These are phyloP conservation scores for Eudyptes chrysolophus DNA, from an alignment of 2,113 vertebrate species.

Conservation along the genomic window DNA sequence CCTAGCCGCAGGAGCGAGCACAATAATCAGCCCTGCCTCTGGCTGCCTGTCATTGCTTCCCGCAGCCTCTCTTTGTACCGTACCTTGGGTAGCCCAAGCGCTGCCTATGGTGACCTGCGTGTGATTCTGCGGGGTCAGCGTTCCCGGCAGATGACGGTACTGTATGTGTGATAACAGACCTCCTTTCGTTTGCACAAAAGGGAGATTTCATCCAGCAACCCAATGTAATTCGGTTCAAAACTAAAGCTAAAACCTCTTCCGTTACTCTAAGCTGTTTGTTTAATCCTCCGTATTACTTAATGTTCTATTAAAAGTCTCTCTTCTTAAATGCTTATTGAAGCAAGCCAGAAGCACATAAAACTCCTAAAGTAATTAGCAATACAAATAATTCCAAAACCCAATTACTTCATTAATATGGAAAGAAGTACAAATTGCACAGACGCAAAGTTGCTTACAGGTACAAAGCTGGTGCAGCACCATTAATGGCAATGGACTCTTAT, in stretches of 20 bases:
- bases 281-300: conserved; percentile 61
- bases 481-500: background rate
- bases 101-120: fast-evolving
- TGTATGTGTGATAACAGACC: background rate
- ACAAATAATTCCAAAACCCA: conserved; percentile 15
- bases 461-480: background rate
- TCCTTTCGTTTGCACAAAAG: background rate
- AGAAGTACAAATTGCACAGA: background rate
- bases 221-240: conserved; percentile 13
- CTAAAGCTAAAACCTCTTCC: conserved; percentile 39
- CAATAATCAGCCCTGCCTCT: background rate
- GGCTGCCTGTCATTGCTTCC: background rate
- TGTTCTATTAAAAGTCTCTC: conserved; percentile 44
- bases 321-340: conserved; percentile 66
- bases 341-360: conserved; percentile 34
- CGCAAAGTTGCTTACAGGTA: background rate
- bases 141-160: background rate
- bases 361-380: conserved; percentile 13
- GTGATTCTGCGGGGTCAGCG: background rate
- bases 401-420: background rate
- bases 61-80: background rate
- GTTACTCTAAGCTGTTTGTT: conserved; percentile 63
- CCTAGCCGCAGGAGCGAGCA: background rate
- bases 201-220: conserved; percentile 6
- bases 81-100: background rate